These are phyloP conservation scores for Psettodes erumei DNA, from an alignment of 2,113 vertebrate genomes.

Conservation along the genomic window DNA sequence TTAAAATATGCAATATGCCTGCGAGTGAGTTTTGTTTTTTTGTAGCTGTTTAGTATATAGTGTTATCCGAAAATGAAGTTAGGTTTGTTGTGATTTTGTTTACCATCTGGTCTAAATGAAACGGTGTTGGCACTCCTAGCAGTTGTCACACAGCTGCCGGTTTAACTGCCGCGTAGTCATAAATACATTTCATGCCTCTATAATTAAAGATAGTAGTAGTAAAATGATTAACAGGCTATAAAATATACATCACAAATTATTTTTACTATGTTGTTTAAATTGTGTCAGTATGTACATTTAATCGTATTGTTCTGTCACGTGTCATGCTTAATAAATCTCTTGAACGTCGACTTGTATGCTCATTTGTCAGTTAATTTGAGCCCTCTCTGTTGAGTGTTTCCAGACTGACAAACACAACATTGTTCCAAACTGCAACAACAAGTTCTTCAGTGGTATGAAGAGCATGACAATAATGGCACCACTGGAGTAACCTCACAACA, in stretches of 20 bases:
- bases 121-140: not conserved
- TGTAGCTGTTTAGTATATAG: not conserved
- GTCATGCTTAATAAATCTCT: constrained; percentile 46
- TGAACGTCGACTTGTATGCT: constrained; percentile 16
- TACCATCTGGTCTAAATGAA: constrained; percentile 22
- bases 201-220: constrained; percentile 8
- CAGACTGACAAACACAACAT: constrained; percentile 44
- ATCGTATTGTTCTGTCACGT: constrained; percentile 15
- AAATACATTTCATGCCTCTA: constrained; percentile 7
- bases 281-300: not conserved
- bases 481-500: constrained; percentile 43
- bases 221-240: not conserved
- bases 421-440: constrained; percentile 53
- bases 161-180: not conserved
- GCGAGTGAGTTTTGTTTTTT: not conserved
- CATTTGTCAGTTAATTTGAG: constrained; percentile 28
- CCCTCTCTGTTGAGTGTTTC: constrained; percentile 30
- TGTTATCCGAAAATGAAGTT: constrained; percentile 5
- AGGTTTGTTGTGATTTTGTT: not conserved
- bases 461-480: constrained; percentile 56
- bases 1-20: constrained; percentile 3
- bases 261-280: not conserved
- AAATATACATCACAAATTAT: not conserved
- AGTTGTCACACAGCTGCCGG: constrained; percentile 8
- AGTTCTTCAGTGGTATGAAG: constrained; percentile 54